Conservation (phyloP, 2,113 vertebrate species). For the Lophotis ruficrista region DNA sequence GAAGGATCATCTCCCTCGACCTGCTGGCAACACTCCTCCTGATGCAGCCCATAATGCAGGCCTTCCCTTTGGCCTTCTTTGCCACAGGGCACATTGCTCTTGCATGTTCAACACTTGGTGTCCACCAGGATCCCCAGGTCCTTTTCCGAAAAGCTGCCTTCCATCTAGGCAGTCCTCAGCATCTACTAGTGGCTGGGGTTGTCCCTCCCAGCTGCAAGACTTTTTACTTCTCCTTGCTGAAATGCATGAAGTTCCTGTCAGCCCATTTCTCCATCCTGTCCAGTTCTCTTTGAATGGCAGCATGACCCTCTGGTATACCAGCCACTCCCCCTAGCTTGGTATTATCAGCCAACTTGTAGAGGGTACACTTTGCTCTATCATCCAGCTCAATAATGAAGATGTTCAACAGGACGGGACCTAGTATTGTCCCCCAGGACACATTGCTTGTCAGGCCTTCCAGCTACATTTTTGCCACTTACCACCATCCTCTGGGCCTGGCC, state of each 20-base stretch:
- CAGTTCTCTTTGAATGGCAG: not conserved
- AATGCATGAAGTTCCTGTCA: too few relatives aligned
- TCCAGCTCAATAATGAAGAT: not conserved
- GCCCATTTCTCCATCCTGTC: not conserved
- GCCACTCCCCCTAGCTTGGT: not conserved
- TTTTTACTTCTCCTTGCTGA: not conserved
- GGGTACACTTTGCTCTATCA: not conserved
- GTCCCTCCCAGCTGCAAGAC: too few relatives aligned
- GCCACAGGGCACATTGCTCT: not conserved
- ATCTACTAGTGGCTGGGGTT: not conserved
- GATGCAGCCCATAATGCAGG: not conserved
- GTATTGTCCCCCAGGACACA: not conserved
- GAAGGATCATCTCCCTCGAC: fast-evolving
- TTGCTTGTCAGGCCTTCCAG: not conserved
- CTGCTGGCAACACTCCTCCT: not conserved
- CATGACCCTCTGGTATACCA: not conserved
- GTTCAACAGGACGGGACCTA: not conserved
- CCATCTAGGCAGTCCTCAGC: not conserved
- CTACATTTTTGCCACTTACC: not conserved
- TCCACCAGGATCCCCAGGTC: too few relatives aligned
- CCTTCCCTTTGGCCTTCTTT: not conserved
- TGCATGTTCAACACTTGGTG: not conserved
- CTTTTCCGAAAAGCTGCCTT: not conserved
- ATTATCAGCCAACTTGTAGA: not conserved
- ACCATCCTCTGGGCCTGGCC: not conserved